These are phyloP conservation scores for Candidula unifasciata DNA, from an alignment of 2,888 invertebrate genomes.

Conservation along the genomic window DNA sequence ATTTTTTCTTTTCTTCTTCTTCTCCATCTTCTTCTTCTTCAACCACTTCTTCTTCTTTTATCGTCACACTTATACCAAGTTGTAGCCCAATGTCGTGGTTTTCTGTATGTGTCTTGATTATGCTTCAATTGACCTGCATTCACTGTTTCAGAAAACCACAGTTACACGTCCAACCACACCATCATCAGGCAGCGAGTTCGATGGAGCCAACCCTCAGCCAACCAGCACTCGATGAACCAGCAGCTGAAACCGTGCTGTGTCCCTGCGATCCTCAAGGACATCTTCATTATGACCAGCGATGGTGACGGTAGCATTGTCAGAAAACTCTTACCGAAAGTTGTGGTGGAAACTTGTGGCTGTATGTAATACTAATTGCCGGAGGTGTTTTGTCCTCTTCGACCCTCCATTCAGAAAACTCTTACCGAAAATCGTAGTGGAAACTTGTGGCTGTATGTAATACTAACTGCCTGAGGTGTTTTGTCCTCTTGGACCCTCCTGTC, in stretches of 20 bases:
- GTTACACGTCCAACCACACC: conserved; percentile 63
- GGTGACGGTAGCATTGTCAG: conserved; percentile 26
- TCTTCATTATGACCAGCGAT: conserved; percentile 44
- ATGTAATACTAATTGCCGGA: neutral
- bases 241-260: conserved; percentile 60
- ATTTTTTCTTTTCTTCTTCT: too few species aligned
- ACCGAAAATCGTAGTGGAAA: conserved; percentile 33
- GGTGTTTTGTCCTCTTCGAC: too few species aligned
- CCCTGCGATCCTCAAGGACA: conserved; percentile 54
- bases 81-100: too few species aligned
- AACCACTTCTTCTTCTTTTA: too few species aligned
- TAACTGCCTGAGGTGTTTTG: too few species aligned
- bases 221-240: conserved; percentile 31
- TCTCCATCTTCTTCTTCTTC: too few species aligned
- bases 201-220: conserved; percentile 45
- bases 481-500: too few species aligned
- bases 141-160: conserved; percentile 57
- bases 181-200: conserved; percentile 58
- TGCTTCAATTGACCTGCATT: too few species aligned
- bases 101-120: too few species aligned
- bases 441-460: conserved; percentile 39
- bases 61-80: too few species aligned
- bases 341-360: conserved; percentile 44
- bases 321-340: conserved; percentile 24
- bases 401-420: conserved; percentile 15